Evolutionary conservation across 1,140 invertebrate species (phyloP).

Genomic region (Zelostemma sp.): DNA sequence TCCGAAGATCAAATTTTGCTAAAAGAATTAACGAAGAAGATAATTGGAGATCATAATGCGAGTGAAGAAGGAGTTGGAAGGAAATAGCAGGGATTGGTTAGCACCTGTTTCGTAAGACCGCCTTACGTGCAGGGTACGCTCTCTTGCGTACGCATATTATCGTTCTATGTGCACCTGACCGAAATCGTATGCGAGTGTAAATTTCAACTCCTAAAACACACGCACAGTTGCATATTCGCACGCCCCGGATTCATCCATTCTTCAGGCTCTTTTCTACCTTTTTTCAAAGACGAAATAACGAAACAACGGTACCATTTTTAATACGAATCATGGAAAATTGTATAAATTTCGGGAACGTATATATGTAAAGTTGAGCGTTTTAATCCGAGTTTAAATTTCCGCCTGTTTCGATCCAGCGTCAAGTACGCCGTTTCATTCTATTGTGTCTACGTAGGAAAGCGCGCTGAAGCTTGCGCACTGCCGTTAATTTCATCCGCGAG

Average conservation of each 20-base stretch:
- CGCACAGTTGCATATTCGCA: too few species aligned
- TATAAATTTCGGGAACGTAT: too few species aligned
- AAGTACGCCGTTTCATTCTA: conserved; percentile 14
- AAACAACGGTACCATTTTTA: too few species aligned
- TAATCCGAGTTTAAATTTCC: too few species aligned
- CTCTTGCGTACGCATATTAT: conserved; percentile 25
- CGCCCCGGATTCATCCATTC: too few species aligned
- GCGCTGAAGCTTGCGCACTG: conserved; percentile 21
- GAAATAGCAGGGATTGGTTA: conserved; percentile 67
- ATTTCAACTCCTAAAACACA: conserved; percentile 24
- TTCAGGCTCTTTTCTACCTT: too few species aligned
- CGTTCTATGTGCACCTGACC: not conserved
- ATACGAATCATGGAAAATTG: too few species aligned
- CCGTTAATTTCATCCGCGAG: conserved; percentile 57
- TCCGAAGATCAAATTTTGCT: not conserved
- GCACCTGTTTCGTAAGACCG: conserved; percentile 65
- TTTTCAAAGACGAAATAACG: too few species aligned
- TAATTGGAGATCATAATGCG: conserved; percentile 38
- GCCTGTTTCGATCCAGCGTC: too few species aligned
- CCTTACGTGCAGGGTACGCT: conserved; percentile 56
- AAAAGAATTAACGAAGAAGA: too few species aligned
- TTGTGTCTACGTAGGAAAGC: conserved; percentile 31
- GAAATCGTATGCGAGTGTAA: conserved; percentile 1
- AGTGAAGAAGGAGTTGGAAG: conserved; percentile 50
- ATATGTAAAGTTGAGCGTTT: too few species aligned